Percentiles rank a stretch among this genome's conserved stretches.
Evolutionary conservation across 2,113 vertebrate species (phyloP).

Genomic region (Myocastor coypus): DNA sequence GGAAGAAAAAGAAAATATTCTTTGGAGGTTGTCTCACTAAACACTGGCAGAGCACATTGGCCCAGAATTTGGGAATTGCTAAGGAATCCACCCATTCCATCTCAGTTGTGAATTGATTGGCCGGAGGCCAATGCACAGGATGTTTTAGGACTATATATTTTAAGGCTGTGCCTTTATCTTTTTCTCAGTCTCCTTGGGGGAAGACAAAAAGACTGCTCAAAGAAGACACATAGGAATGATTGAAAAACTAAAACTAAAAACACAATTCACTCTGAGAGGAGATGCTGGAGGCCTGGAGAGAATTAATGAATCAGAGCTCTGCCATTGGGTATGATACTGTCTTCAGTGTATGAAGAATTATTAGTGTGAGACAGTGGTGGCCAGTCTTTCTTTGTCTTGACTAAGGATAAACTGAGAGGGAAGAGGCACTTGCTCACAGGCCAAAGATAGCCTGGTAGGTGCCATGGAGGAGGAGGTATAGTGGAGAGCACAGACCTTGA

Average conservation of each 20-base stretch:
- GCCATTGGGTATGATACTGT: neutral
- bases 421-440: neutral
- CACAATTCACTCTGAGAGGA: neutral
- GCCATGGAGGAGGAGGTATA: neutral
- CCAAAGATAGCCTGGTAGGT: neutral
- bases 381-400: neutral
- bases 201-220: neutral
- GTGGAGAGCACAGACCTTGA: neutral
- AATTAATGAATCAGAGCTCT: slow-evolving; percentile 24
- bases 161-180: neutral
- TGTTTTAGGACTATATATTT: neutral
- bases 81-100: neutral
- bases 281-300: neutral
- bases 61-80: neutral
- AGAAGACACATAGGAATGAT: neutral
- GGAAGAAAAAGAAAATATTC: neutral
- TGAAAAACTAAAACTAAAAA: slow-evolving; percentile 21
- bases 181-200: neutral
- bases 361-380: slow-evolving; percentile 27
- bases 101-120: neutral
- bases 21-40: neutral
- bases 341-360: neutral
- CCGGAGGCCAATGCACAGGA: neutral
- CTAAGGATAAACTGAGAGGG: neutral
- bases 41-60: neutral